Evolutionary conservation across 2,888 invertebrate genomes (phyloP).

Genomic region (Gastrophysa polygoni): DNA sequence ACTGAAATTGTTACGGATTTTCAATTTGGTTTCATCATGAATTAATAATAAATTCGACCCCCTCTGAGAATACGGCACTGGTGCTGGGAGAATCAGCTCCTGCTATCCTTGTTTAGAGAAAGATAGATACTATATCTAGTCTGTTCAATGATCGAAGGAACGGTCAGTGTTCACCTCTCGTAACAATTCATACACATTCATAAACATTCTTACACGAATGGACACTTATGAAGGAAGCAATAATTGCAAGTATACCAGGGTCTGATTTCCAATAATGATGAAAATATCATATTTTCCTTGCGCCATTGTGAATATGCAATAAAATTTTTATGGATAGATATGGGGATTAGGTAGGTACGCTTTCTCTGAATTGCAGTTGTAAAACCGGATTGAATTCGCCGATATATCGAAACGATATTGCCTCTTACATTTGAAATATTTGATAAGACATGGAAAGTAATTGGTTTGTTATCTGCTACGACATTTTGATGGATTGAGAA

Average conservation of each 20-base stretch:
- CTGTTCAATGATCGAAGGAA: no score
- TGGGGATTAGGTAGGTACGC: constrained; percentile 30
- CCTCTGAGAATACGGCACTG: no score
- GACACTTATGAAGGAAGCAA: constrained; percentile 16
- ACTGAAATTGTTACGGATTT: no score
- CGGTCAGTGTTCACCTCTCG: no score
- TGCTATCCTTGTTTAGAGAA: no score
- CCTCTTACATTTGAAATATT: neutral
- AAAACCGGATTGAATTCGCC: constrained; percentile 33
- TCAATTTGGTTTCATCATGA: no score
- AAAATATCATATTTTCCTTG: constrained; percentile 23
- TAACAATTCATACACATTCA: no score
- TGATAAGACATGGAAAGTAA: neutral
- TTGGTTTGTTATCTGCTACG: neutral
- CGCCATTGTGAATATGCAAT: constrained; percentile 32
- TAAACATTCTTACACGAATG: no score
- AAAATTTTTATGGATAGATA: constrained; percentile 30
- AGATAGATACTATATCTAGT: no score
- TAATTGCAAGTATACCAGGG: constrained; percentile 23
- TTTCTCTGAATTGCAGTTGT: constrained; percentile 26
- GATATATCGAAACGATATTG: constrained; percentile 25
- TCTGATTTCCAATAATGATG: constrained; percentile 23
- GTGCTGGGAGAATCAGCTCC: no score
- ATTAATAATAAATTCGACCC: no score
- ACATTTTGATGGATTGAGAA: neutral